Conservation (phyloP, 2,888 invertebrate genomes). For the Netelia melanura region DNA sequence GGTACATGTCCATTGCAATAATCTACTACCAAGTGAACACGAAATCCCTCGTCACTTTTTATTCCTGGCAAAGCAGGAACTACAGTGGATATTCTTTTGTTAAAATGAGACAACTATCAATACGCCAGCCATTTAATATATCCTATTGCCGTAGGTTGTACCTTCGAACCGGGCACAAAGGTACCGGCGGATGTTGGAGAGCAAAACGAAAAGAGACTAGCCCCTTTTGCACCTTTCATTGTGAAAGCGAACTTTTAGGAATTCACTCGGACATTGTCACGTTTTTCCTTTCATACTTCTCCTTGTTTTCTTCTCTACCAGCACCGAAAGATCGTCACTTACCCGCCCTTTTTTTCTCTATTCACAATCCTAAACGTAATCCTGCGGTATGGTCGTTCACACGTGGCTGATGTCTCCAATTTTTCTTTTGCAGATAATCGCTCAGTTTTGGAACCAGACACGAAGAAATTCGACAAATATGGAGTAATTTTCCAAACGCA, state of each 20-base stretch:
- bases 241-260: conserved; percentile 41
- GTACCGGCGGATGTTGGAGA: conserved; percentile 57
- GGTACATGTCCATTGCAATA: not conserved
- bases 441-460: not conserved
- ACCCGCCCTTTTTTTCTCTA: conserved; percentile 25
- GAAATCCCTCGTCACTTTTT: conserved; percentile 2
- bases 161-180: conserved; percentile 37
- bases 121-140: conserved; percentile 76
- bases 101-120: conserved; percentile 67
- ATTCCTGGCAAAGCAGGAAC: not conserved
- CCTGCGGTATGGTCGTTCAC: not conserved
- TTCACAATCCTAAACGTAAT: conserved; percentile 17
- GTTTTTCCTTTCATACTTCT: conserved; percentile 34
- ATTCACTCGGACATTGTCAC: conserved; percentile 58
- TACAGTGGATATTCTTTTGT: conserved; percentile 5
- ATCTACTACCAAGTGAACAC: not conserved
- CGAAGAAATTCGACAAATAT: no score
- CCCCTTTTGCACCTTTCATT: conserved; percentile 55
- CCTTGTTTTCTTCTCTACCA: conserved; percentile 31
- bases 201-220: conserved; percentile 32
- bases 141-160: conserved; percentile 68
- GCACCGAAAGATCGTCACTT: conserved; percentile 34
- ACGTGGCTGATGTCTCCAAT: not conserved
- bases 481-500: not conserved
- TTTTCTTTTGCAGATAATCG: conserved; percentile 5